These are phyloP conservation scores for Scopus umbretta DNA, from an alignment of 2,113 vertebrate genomes.

Conservation along the genomic window DNA sequence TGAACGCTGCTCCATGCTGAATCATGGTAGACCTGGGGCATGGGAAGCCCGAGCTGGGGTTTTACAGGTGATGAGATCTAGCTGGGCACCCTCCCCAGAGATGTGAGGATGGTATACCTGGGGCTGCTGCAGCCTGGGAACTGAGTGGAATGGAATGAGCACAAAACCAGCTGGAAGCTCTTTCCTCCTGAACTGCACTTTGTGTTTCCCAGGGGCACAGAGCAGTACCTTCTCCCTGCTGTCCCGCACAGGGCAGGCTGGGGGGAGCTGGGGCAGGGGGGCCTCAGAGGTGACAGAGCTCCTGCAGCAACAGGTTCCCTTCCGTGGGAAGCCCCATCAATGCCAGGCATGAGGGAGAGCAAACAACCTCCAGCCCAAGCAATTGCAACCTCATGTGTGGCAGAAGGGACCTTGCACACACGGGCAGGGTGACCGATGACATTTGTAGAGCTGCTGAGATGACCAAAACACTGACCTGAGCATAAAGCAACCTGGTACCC, in stretches of 20 bases:
- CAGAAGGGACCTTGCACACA: rapidly evolving
- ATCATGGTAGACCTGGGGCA: neutral
- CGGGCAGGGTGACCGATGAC: neutral
- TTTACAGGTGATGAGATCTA: neutral
- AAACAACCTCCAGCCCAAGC: no score
- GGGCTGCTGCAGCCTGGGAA: neutral
- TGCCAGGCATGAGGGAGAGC: rapidly evolving
- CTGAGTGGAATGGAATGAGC: neutral
- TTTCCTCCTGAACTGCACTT: neutral
- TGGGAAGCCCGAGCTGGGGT: neutral
- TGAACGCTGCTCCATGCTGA: neutral
- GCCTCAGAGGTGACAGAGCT: neutral
- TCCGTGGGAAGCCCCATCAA: rapidly evolving
- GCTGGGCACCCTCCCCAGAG: neutral
- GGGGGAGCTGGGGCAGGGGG: neutral
- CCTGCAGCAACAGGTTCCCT: neutral
- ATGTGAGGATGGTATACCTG: rapidly evolving
- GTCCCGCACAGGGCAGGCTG: neutral
- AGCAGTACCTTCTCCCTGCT: neutral
- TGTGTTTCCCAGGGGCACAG: rapidly evolving
- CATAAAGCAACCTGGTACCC: rapidly evolving
- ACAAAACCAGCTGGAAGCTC: neutral
- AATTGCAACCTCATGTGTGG: neutral
- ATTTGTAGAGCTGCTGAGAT: neutral
- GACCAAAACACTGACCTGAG: neutral